A percentile compares a stretch with the other conserved stretches of the same genome.
phyloP scores from a whole-genome alignment of 2,113 vertebrate species.

The Malaclemys terrapin region DNA sequence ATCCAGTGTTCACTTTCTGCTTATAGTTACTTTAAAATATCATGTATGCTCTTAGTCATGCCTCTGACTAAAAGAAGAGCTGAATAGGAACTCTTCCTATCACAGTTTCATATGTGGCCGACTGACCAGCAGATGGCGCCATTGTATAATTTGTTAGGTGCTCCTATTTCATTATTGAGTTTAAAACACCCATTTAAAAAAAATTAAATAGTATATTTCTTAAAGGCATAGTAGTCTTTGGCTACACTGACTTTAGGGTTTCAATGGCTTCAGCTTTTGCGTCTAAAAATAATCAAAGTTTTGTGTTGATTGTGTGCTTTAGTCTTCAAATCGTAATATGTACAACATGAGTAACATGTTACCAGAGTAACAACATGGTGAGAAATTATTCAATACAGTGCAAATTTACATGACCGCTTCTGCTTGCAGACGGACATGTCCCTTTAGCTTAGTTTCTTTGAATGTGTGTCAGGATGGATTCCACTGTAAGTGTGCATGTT shows the following conservation, averaged over 20 bases:
- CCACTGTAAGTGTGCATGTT: no score
- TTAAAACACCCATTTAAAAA: neutral
- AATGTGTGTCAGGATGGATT: no score
- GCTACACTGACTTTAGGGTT: neutral
- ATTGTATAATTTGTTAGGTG: conserved; percentile 4
- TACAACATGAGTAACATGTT: no score
- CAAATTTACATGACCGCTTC: neutral
- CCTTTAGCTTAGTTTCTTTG: neutral
- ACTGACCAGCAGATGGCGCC: conserved; percentile 66
- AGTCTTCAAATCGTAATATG: no score
- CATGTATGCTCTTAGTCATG: accelerated
- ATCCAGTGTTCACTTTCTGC: accelerated
- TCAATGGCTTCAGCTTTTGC: neutral
- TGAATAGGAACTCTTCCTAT: neutral
- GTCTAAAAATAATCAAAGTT: neutral
- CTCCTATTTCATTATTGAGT: neutral
- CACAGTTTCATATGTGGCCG: accelerated
- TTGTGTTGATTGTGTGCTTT: no score
- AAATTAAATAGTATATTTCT: neutral
- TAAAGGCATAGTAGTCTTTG: neutral
- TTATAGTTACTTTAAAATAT: neutral
- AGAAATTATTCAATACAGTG: neutral
- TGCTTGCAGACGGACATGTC: neutral
- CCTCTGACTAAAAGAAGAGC: neutral
- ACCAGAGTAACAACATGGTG: neutral